Percentiles rank a stretch among this genome's conserved stretches.
Conservation (phyloP, 1,140 invertebrate genomes). For the Drosophila pruinosa region DNA sequence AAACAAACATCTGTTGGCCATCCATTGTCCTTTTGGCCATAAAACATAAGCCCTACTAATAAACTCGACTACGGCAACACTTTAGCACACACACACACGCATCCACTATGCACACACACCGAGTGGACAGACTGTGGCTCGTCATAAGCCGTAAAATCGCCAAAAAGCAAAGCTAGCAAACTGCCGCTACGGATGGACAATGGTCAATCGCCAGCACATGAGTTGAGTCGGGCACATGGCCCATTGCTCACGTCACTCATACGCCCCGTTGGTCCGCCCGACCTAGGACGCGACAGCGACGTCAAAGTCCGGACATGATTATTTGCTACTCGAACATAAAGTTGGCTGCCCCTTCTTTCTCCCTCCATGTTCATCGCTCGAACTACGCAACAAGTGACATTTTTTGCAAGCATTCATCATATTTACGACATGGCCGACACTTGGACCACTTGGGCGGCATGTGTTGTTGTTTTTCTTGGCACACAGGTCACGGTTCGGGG, state of each 20-base stretch:
- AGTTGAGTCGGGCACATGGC: constrained; percentile 20
- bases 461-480: constrained; percentile 9
- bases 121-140: constrained; percentile 47
- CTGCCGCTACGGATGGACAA: constrained; percentile 54
- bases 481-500: constrained; percentile 4
- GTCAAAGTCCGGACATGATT: constrained; percentile 77
- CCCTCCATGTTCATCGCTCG: constrained; percentile 12
- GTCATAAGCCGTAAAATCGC: constrained; percentile 80
- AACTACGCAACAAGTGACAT: constrained; percentile 77
- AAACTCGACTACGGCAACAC: constrained; percentile 72
- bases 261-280: constrained; percentile 35
- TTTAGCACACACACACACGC: constrained; percentile 44
- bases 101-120: constrained; percentile 2
- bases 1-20: constrained; percentile 78
- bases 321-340: constrained; percentile 81
- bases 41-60: constrained; percentile 80
- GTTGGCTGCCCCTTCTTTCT: constrained; percentile 36
- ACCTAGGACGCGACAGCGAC: no score
- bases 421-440: constrained; percentile 56
- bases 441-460: constrained; percentile 19
- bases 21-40: constrained; percentile 77
- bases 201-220: constrained; percentile 46
- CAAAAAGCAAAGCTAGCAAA: constrained; percentile 77
- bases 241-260: constrained; percentile 75
- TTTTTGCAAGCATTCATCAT: constrained; percentile 74